Evolutionary conservation across 53 echinoderm and acorn worm species (phyloP), one percentile per base, ranked within the genome.

Genomic region (Holothuria leucospilota): DNA sequence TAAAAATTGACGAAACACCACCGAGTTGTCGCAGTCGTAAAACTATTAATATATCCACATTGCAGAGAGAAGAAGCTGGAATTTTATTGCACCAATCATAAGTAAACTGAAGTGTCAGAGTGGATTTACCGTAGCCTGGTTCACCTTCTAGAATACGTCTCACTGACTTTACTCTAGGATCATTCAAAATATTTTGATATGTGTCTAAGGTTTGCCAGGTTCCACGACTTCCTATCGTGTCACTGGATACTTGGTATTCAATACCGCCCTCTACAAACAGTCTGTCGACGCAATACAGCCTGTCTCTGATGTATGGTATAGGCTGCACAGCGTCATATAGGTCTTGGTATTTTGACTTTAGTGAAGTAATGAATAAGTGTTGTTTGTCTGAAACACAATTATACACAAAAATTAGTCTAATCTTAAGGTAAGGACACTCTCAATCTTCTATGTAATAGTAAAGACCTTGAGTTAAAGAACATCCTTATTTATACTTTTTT

Each of bases 201-300:
- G 72, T 42, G 9, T 72, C 49, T 29, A 72, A 20, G 28, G 13
- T 15, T 13, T 20, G 41, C 72, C 72, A 72, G 2, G 20, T 39
- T 49, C 49, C 72, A 23, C 29, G 41, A 11, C 72, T 46, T 1
- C 23, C 20, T 2, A 42, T 29, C 4, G 25, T 23, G 41, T 42
- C 8, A 12, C 6, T 40, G 12, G 41, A 40, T 9, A 23, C 46
- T 24, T 42, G 25, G 11, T 28, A 49, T 39, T 72, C 20, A 18
- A 72, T 41, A 42, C 72, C 72, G 72, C 72, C 39, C 20, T 72
- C 72, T 9, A 72, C 72, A 72, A 72, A 72, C 20, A 72, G 21
- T 18, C 49, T 72, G 24, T 72, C 41, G 20, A 72, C 72, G 13
- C 39, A 72, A 20, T 72, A 72, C 41, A 72, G 21, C 12, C 72